Conservation (phyloP, 2,888 invertebrate genomes). For the Drosophila incognita region DNA sequence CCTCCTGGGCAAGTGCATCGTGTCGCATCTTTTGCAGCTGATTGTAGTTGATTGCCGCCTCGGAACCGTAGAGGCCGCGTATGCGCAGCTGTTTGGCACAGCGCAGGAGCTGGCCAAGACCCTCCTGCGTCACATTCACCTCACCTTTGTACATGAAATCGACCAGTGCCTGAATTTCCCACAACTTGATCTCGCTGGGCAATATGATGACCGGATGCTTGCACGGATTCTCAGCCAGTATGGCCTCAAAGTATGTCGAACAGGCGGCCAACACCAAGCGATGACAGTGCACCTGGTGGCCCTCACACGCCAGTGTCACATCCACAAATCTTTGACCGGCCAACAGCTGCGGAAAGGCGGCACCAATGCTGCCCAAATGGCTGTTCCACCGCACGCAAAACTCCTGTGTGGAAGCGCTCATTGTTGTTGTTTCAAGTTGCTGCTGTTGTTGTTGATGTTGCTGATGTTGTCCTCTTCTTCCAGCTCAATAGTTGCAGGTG, state of each 20-base stretch:
- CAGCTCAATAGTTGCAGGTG: not conserved
- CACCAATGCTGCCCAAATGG: constrained; percentile 85
- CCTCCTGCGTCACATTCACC: constrained; percentile 94
- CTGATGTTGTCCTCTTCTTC: no score
- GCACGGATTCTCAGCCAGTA: constrained; percentile 93
- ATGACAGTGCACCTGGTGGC: constrained; percentile 92
- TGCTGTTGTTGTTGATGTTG: not conserved
- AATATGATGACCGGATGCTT: constrained; percentile 93
- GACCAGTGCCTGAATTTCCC: constrained; percentile 93
- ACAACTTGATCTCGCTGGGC: constrained; percentile 93
- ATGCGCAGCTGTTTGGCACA: constrained; percentile 94
- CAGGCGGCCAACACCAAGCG: constrained; percentile 94
- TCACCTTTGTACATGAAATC: constrained; percentile 97
- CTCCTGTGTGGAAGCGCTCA: constrained; percentile 79
- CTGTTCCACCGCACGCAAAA: constrained; percentile 85
- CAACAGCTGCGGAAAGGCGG: constrained; percentile 84
- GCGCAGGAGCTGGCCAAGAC: constrained; percentile 91
- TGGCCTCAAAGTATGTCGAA: constrained; percentile 92
- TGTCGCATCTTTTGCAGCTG: constrained; percentile 78
- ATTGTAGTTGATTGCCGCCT: constrained; percentile 83
- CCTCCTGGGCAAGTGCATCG: constrained; percentile 31
- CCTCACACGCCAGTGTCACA: constrained; percentile 95
- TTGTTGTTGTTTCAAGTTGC: constrained; percentile 16
- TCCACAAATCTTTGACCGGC: constrained; percentile 89
- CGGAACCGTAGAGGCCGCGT: constrained; percentile 87